Evolutionary conservation across 1,140 invertebrate species (phyloP).

Genomic region (Drosophila subobscura): DNA sequence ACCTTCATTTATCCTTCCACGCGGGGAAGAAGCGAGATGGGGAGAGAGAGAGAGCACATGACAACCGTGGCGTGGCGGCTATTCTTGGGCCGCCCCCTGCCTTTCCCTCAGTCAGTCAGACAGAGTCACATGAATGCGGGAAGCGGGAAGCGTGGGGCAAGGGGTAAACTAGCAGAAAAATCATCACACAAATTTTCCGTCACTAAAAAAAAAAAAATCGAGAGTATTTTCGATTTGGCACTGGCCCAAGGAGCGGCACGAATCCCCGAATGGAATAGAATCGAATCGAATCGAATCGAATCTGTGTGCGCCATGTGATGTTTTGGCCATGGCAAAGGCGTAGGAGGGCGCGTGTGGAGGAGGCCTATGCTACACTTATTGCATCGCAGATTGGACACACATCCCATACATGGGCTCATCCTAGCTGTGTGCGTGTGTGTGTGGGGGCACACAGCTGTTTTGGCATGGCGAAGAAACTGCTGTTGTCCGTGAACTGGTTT

Average conservation of each 20-base stretch:
- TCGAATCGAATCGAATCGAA: no score
- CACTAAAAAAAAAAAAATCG: slow-evolving; percentile 42
- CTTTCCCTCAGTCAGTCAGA: no score
- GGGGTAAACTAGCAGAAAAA: background rate
- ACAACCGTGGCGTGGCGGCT: slow-evolving; percentile 45
- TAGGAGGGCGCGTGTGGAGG: slow-evolving; percentile 63
- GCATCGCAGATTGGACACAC: slow-evolving; percentile 5
- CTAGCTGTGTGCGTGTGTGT: background rate
- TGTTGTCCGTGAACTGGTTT: slow-evolving; percentile 50
- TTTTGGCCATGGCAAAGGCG: slow-evolving; percentile 12
- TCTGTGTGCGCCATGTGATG: slow-evolving; percentile 42
- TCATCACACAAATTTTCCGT: slow-evolving; percentile 45
- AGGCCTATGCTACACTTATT: background rate
- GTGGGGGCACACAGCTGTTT: slow-evolving; percentile 36
- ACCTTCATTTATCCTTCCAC: slow-evolving; percentile 78
- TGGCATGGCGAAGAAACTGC: slow-evolving; percentile 9
- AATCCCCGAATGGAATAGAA: background rate
- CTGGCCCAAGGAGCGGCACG: background rate
- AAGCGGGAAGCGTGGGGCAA: slow-evolving; percentile 11
- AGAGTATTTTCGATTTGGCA: slow-evolving; percentile 58
- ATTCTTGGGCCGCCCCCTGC: slow-evolving; percentile 47
- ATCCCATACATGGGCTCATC: slow-evolving; percentile 1
- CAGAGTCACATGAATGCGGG: slow-evolving; percentile 67
- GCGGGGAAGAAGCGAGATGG: background rate
- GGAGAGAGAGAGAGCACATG: slow-evolving; percentile 44